A percentile compares a stretch with the other conserved stretches of the same genome.
phyloP scores from a whole-genome alignment of 2,888 invertebrate genomes.

The Lithodes maja region DNA sequence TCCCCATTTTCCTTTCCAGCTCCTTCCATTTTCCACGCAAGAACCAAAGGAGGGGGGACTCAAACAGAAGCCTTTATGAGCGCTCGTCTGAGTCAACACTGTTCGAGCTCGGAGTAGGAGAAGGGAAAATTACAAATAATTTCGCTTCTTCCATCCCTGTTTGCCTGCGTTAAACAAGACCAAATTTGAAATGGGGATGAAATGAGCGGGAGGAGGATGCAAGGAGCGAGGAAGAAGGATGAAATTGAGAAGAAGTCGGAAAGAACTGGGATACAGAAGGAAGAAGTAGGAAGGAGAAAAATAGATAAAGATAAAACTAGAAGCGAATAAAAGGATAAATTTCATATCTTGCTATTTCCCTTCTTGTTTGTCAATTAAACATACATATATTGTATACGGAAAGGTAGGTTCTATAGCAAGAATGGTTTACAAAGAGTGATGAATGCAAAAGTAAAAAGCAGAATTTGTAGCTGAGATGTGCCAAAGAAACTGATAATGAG shows the following conservation, averaged over 20 bases:
- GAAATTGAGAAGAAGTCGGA: neutral
- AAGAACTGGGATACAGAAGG: neutral
- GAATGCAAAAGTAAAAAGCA: too few relatives aligned
- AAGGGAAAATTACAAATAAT: conserved; percentile 60
- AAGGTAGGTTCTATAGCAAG: too few relatives aligned
- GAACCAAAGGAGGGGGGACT: conserved; percentile 14
- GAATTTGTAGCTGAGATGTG: too few relatives aligned
- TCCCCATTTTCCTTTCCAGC: neutral
- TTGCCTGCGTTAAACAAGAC: neutral
- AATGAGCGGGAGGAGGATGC: conserved; percentile 3
- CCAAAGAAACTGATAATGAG: too few relatives aligned
- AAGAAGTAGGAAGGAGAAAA: conserved; percentile 1
- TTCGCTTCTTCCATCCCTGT: conserved; percentile 22
- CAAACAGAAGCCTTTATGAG: conserved; percentile 55
- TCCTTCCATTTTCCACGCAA: conserved; percentile 20
- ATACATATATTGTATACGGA: too few relatives aligned
- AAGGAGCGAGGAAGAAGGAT: neutral
- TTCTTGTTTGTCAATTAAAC: too few relatives aligned
- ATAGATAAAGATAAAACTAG: neutral
- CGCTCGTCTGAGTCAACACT: conserved; percentile 52
- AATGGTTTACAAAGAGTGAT: too few relatives aligned
- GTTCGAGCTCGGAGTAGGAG: neutral
- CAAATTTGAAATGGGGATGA: neutral
- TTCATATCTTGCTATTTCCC: too few relatives aligned
- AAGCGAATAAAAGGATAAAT: too few relatives aligned